These are phyloP conservation scores for Chesias legatella DNA, from an alignment of 2,888 invertebrate species.

Conservation along the genomic window DNA sequence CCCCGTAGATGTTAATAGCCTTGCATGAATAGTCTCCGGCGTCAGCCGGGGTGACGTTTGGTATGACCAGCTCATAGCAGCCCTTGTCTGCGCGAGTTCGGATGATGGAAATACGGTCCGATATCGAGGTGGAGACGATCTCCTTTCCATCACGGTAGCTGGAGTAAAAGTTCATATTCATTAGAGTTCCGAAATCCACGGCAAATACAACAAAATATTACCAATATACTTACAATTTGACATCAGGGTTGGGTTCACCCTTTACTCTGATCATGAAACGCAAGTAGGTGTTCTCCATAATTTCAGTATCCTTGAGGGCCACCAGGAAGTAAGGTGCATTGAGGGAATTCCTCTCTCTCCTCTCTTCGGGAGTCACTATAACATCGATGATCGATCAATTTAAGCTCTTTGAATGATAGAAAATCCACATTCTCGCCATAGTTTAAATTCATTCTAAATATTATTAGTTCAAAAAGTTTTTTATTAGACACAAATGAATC, in stretches of 20 bases:
- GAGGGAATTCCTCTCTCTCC: constrained; percentile 83
- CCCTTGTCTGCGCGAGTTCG: constrained; percentile 89
- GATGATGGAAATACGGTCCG: constrained; percentile 85
- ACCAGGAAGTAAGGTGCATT: constrained; percentile 92
- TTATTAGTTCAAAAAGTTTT: no score
- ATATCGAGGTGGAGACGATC: constrained; percentile 83
- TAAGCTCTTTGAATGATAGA: constrained; percentile 1
- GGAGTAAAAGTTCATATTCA: constrained; percentile 24
- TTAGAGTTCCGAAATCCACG: no score
- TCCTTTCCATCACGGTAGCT: constrained; percentile 91
- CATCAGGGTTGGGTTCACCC: constrained; percentile 93
- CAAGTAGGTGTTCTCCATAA: constrained; percentile 91
- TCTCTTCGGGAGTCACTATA: constrained; percentile 86
- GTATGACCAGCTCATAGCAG: constrained; percentile 93
- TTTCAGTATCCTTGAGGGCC: constrained; percentile 92
- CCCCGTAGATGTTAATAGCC: constrained; percentile 90
- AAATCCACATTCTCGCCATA: constrained; percentile 13
- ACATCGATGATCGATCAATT: constrained; percentile 1
- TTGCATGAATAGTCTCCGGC: constrained; percentile 92
- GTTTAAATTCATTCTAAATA: not conserved
- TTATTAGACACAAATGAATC: no score
- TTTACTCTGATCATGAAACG: constrained; percentile 93
- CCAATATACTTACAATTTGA: constrained; percentile 90
- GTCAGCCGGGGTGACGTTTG: constrained; percentile 88
- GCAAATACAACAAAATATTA: no score